Conservation (phyloP, 2,797 vertebrate species). For the Pangasius mekongensis region DNA sequence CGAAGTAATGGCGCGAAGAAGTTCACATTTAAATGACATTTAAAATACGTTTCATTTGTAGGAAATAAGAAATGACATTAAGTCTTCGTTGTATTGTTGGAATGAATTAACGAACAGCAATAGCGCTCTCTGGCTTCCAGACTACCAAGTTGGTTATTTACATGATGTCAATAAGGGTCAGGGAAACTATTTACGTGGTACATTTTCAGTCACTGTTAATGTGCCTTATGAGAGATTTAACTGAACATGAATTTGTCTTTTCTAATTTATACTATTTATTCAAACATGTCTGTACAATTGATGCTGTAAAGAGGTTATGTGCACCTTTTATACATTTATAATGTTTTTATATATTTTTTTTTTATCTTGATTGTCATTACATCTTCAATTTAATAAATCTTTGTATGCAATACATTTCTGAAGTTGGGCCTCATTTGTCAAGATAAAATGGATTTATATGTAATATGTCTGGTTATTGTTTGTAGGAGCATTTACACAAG, state of each 20-base stretch:
- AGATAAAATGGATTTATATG: neutral
- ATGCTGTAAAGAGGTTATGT: conserved; percentile 76
- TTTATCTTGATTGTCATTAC: conserved; percentile 74
- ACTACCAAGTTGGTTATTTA: conserved; percentile 22
- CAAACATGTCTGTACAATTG: conserved; percentile 68
- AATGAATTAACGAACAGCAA: conserved; percentile 63
- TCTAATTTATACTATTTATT: conserved; percentile 87
- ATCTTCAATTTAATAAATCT: conserved; percentile 74
- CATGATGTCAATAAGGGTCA: conserved; percentile 52
- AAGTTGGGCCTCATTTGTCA: neutral
- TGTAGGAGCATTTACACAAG: no score
- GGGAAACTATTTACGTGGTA: conserved; percentile 56
- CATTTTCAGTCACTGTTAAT: conserved; percentile 60
- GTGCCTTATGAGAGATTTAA: conserved; percentile 62
- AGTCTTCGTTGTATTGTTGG: conserved; percentile 48
- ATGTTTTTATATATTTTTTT: conserved; percentile 66
- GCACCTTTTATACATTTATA: conserved; percentile 76
- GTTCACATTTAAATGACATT: neutral
- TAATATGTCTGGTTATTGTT: no score
- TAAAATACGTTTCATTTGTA: neutral
- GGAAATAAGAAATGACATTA: neutral
- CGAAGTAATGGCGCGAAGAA: conserved; percentile 9
- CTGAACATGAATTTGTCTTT: conserved; percentile 61
- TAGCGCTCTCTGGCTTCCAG: conserved; percentile 37
- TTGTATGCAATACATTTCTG: conserved; percentile 34